Evolutionary conservation across 2,113 vertebrate genomes (phyloP), one percentile per base, ranked within the genome.

Genomic region (Dipodomys stephensi): DNA sequence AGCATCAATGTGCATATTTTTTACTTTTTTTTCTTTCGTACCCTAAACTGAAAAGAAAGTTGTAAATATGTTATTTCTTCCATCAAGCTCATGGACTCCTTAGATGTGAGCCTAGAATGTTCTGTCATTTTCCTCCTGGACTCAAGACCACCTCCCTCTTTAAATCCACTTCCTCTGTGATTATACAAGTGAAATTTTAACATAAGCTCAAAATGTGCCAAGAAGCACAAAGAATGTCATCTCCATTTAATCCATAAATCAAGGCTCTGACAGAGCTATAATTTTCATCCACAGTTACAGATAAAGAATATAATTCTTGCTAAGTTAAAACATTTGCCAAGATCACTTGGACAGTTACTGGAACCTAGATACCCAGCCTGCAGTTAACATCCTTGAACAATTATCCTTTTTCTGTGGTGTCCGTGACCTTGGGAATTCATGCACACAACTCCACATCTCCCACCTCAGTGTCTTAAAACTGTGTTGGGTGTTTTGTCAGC

Each of bases 41-140:
- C 19, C 25, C n/a, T 93, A 74, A 62, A 87, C 30, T 93, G 23
- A 88, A 88, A 88, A 94, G 83, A 73, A 93, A 83, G 88, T 81
- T 83, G 46, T 64, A 68, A 35, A 27, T 87, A 60, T 74, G 5
- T 78, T 23, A 65, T 94, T 92, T 78, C 83, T 87, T 81, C 57
- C 72, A 16, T 22, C 35, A 87, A 93, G 57, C 8, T 19, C 80
- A 74, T 84, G 65, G 12, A 93, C 72, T 83, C 10, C 69, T 20
- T 88, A 28, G 49, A 88, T 12, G 49, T 67, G 6, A 64, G 35
- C 64, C 67, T 83, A 22, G 90, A 86, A 62, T 44, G 77, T 87
- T 95, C 25, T 89, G n/a, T 87, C 62, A 39, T 57, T 93, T 90
- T 89, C 22, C 85, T 87, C 60, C 23, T 64, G 19, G 25, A 89